phyloP scores from a whole-genome alignment of 2,888 invertebrate species.

The Lepidocyrtoides sp. region DNA sequence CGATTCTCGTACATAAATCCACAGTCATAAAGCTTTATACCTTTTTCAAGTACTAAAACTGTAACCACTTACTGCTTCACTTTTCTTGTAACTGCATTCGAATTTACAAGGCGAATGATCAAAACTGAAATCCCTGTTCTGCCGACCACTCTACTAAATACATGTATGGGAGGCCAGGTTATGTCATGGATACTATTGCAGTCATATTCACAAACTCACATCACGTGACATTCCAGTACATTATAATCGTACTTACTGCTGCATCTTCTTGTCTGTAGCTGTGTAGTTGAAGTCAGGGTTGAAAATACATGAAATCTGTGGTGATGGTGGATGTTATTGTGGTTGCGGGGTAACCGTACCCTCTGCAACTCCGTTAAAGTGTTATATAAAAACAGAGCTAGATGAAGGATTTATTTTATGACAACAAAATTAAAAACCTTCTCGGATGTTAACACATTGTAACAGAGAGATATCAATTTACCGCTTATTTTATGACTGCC shows the following conservation, averaged over 20 bases:
- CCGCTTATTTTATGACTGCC: slow-evolving; percentile 80
- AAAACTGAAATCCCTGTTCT: no score
- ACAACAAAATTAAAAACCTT: slow-evolving; percentile 80
- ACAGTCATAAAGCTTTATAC: no score
- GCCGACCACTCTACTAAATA: no score
- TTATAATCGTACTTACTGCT: background rate
- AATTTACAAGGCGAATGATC: no score
- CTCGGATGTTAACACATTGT: slow-evolving; percentile 81
- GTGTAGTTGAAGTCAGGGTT: slow-evolving; percentile 21
- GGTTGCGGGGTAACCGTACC: slow-evolving; percentile 38
- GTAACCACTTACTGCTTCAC: no score
- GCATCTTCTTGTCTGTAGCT: background rate
- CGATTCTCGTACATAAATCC: no score
- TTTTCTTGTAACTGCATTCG: no score
- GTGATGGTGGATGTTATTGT: slow-evolving; percentile 42
- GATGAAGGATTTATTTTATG: slow-evolving; percentile 81
- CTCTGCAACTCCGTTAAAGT: slow-evolving; percentile 8
- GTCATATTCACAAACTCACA: background rate
- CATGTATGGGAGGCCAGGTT: no score
- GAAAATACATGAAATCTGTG: slow-evolving; percentile 45
- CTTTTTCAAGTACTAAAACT: no score
- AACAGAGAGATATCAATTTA: slow-evolving; percentile 80
- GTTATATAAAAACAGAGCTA: slow-evolving; percentile 24
- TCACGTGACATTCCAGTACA: background rate
- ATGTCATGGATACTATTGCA: background rate